phyloP scores from a whole-genome alignment of 2,113 vertebrate genomes.

The Falco punctatus region DNA sequence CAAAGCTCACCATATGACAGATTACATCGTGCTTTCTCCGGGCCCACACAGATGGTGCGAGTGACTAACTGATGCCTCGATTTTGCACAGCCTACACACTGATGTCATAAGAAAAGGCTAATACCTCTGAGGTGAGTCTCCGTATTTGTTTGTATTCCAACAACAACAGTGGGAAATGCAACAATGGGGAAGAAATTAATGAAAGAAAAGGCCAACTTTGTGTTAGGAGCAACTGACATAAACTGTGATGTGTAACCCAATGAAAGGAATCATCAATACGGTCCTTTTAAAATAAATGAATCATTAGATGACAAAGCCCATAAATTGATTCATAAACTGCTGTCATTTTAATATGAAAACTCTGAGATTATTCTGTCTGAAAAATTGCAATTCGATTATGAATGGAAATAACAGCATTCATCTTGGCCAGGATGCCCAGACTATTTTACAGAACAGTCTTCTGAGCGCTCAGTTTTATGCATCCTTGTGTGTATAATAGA shows the following conservation, averaged over 20 bases:
- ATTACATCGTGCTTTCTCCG: neutral
- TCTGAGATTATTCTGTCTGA: neutral
- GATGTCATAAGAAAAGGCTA: slow-evolving; percentile 62
- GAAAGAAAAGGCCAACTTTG: neutral
- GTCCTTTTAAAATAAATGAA: slow-evolving; percentile 17
- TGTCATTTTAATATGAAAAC: neutral
- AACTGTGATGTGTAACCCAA: neutral
- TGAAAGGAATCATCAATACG: neutral
- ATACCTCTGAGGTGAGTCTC: slow-evolving; percentile 28
- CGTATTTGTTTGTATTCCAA: slow-evolving; percentile 17
- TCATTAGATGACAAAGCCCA: slow-evolving; percentile 41
- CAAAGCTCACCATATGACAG: neutral
- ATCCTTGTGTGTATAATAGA: neutral
- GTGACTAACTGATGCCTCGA: slow-evolving; percentile 65
- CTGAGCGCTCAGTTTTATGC: neutral
- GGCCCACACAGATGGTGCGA: slow-evolving; percentile 68
- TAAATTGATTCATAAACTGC: slow-evolving; percentile 38
- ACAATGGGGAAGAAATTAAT: neutral
- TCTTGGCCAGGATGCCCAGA: neutral
- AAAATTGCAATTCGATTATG: neutral
- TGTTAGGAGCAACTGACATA: slow-evolving; percentile 17
- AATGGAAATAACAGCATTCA: slow-evolving; percentile 1
- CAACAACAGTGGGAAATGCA: neutral
- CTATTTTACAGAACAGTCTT: neutral
- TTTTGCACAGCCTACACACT: slow-evolving; percentile 51